Percentiles rank a stretch among this genome's conserved stretches.
phyloP scores from a whole-genome alignment of 2,113 vertebrate species.

The Rhinoderma darwinii region DNA sequence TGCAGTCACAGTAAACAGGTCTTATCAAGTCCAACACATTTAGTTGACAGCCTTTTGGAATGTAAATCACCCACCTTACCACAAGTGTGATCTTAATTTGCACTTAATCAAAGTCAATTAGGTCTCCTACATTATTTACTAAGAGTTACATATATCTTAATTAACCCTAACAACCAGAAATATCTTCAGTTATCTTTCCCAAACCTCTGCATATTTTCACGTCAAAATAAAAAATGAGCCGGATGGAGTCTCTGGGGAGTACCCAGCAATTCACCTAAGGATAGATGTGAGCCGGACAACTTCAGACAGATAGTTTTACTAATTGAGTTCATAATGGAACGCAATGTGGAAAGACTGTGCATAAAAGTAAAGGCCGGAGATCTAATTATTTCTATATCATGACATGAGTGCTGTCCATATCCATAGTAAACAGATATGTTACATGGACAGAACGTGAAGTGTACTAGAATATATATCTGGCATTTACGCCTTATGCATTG shows the following conservation, averaged over 20 bases:
- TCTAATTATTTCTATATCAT: background rate
- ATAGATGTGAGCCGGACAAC: background rate
- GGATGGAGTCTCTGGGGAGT: background rate
- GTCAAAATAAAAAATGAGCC: conserved; percentile 23
- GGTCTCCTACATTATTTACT: conserved; percentile 78
- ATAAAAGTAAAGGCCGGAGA: background rate
- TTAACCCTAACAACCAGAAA: conserved; percentile 68
- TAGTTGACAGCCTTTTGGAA: conserved; percentile 72
- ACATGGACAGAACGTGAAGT: background rate
- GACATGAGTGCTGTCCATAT: background rate
- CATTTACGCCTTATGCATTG: background rate
- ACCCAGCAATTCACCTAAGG: background rate
- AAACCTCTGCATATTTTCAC: conserved; percentile 43
- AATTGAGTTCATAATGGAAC: background rate
- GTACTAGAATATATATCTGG: background rate
- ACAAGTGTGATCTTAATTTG: conserved; percentile 76
- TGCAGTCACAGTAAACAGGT: conserved; percentile 66
- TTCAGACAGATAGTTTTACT: background rate
- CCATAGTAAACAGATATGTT: background rate
- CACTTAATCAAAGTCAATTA: conserved; percentile 83
- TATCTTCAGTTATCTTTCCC: conserved; percentile 36
- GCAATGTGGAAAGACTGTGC: background rate
- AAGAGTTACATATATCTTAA: conserved; percentile 78
- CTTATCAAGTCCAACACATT: conserved; percentile 67
- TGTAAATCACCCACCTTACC: conserved; percentile 76